These are phyloP conservation scores for Aphelenchoides avenae DNA, from an alignment of 1,140 invertebrate genomes.

Conservation along the genomic window DNA sequence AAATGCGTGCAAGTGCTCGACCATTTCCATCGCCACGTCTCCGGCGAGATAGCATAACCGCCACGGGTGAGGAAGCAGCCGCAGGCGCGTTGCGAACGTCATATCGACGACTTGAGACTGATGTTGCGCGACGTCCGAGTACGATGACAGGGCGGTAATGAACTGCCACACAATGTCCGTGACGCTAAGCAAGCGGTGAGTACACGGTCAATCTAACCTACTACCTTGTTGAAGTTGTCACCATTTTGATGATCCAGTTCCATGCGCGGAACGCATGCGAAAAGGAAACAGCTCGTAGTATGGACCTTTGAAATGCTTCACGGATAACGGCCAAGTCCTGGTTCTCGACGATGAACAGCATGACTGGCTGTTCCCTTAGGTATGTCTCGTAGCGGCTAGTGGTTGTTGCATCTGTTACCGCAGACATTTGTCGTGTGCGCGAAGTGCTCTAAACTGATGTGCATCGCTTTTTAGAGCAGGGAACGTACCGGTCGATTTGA, in stretches of 20 bases:
- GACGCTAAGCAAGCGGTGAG: constrained; percentile 80
- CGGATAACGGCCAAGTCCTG: constrained; percentile 77
- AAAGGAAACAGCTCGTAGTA: constrained; percentile 76
- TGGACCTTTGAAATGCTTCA: constrained; percentile 75
- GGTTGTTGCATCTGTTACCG: neutral
- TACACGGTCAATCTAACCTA: constrained; percentile 84
- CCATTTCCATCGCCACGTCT: constrained; percentile 45
- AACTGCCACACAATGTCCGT: constrained; percentile 53
- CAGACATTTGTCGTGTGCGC: neutral
- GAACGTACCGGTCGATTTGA: neutral
- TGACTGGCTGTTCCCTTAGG: constrained; percentile 64
- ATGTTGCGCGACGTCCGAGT: constrained; percentile 23
- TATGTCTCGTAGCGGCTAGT: neutral
- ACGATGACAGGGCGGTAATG: constrained; percentile 43
- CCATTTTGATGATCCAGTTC: constrained; percentile 86
- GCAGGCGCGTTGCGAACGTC: constrained; percentile 24
- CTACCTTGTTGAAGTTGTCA: constrained; percentile 73
- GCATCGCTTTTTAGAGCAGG: neutral
- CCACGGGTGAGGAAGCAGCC: constrained; percentile 50
- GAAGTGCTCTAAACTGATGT: no score
- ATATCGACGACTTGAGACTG: constrained; percentile 18
- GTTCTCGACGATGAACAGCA: constrained; percentile 77
- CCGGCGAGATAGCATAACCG: constrained; percentile 54
- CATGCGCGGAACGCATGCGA: constrained; percentile 82
- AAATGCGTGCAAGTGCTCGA: constrained; percentile 51